A percentile compares a stretch with the other conserved stretches of the same genome.
Evolutionary conservation across 2,888 invertebrate genomes (phyloP).

Genomic region (Thymelicus sylvestris): DNA sequence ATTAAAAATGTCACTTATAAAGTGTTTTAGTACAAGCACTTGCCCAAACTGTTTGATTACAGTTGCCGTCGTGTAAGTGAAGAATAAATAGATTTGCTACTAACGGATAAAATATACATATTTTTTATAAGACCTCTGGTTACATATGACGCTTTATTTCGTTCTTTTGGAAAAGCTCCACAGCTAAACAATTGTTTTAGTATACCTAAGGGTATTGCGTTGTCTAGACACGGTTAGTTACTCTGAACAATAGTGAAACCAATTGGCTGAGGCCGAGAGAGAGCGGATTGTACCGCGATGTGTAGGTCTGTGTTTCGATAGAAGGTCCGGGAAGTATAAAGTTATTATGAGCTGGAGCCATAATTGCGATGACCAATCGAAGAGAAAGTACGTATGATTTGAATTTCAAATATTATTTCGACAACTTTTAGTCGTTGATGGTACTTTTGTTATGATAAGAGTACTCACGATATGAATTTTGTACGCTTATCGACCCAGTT

Average conservation of each 20-base stretch:
- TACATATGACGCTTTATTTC: too few species aligned
- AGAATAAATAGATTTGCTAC: too few species aligned
- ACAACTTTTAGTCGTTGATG: background rate
- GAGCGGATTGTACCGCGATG: slow-evolving; percentile 2
- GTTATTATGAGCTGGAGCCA: background rate
- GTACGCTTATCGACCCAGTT: too few species aligned
- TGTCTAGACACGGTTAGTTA: slow-evolving; percentile 60
- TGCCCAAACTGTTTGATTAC: too few species aligned
- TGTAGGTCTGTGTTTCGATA: slow-evolving; percentile 9
- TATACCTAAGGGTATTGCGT: slow-evolving; percentile 17
- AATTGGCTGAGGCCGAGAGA: slow-evolving; percentile 31
- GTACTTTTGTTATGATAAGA: background rate
- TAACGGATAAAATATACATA: too few species aligned
- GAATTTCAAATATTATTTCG: slow-evolving; percentile 5
- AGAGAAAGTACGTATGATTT: slow-evolving; percentile 12
- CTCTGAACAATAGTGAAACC: slow-evolving; percentile 59
- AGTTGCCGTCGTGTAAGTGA: too few species aligned
- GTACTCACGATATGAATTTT: too few species aligned
- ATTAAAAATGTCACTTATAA: too few species aligned
- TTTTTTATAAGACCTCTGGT: too few species aligned
- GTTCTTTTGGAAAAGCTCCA: background rate
- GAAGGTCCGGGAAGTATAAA: slow-evolving; percentile 5
- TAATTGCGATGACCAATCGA: background rate
- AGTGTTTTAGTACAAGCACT: too few species aligned
- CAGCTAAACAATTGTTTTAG: background rate